Evolutionary conservation across 2,113 vertebrate species (phyloP).

Genomic region (Brachyhypopomus occidentalis): DNA sequence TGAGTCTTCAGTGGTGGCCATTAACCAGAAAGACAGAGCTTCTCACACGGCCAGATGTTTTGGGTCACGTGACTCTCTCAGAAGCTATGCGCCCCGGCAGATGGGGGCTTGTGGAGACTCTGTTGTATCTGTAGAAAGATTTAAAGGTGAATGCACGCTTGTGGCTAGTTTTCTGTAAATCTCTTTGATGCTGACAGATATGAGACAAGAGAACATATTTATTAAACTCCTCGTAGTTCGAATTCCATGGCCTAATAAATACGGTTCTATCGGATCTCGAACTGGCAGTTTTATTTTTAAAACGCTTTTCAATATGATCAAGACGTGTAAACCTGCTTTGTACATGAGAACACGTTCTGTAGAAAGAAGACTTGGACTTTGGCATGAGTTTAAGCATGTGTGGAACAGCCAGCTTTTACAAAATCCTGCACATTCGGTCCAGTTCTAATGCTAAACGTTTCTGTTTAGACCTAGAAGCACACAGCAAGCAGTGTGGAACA

Average conservation of each 20-base stretch:
- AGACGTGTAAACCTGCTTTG: too few species aligned
- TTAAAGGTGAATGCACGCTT: not conserved
- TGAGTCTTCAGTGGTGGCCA: constrained; percentile 29
- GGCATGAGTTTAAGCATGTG: too few species aligned
- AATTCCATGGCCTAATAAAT: too few species aligned
- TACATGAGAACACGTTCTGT: too few species aligned
- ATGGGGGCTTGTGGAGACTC: not conserved
- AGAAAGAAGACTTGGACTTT: too few species aligned
- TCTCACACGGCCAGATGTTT: constrained; percentile 14
- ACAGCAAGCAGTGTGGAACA: not conserved
- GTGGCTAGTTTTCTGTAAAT: constrained; percentile 9
- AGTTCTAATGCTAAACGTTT: not conserved
- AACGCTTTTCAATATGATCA: too few species aligned
- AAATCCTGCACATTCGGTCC: too few species aligned
- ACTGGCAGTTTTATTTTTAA: too few species aligned
- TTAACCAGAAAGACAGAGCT: constrained; percentile 17
- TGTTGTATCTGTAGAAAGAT: not conserved
- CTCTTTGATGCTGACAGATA: not conserved
- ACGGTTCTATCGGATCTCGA: not conserved
- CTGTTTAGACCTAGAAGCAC: not conserved
- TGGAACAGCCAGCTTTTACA: too few species aligned
- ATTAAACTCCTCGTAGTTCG: not conserved
- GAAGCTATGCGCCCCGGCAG: not conserved
- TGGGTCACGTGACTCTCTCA: not conserved
- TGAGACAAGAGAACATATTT: not conserved